Evolutionary conservation across 35 echinoderm and acorn worm genomes (phyloP).

Genomic region (Nesometra sesokonis): DNA sequence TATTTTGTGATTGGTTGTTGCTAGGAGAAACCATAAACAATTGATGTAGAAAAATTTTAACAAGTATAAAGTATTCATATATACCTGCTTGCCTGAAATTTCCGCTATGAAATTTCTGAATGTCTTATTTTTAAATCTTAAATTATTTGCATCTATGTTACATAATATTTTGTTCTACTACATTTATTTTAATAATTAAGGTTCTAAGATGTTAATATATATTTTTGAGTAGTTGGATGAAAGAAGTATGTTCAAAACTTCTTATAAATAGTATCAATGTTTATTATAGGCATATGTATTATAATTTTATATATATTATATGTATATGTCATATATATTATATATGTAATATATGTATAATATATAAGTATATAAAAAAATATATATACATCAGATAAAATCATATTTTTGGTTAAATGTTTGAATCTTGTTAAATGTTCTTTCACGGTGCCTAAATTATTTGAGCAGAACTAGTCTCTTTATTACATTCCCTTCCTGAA

Average conservation of each 20-base stretch:
- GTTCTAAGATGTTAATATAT: background rate
- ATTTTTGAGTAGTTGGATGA: background rate
- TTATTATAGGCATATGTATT: background rate
- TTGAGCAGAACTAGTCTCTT: background rate
- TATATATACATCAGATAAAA: slow-evolving; percentile 9
- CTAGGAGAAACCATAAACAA: background rate
- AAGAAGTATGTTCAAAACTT: background rate
- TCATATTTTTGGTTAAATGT: background rate
- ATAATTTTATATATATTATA: background rate
- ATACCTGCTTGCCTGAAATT: too few relatives aligned
- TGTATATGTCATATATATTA: background rate
- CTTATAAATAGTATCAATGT: background rate
- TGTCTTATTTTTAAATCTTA: background rate
- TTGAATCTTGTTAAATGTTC: background rate
- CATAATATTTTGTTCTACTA: background rate
- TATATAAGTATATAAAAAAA: background rate
- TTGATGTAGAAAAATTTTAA: too few relatives aligned
- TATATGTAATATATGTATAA: background rate
- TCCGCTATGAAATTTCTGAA: too few relatives aligned
- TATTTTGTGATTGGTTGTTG: background rate
- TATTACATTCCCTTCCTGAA: background rate
- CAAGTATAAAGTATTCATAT: too few relatives aligned
- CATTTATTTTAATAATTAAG: background rate
- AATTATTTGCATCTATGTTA: background rate
- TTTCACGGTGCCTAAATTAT: background rate